Conservation (phyloP, 2,113 vertebrate species). For the Columba janthina region DNA sequence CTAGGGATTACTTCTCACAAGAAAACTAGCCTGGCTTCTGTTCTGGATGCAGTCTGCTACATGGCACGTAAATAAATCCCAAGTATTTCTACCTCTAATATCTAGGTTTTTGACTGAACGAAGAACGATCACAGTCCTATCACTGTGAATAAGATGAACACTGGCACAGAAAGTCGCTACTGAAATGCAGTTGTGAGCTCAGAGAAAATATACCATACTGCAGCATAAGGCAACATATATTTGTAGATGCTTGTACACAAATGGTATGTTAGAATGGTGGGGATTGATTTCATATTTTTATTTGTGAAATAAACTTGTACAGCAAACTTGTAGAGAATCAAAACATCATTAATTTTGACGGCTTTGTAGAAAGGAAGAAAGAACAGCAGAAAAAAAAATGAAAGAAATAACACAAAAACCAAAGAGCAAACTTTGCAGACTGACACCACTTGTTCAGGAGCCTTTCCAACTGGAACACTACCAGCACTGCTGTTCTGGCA, state of each 20-base stretch:
- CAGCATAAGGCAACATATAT: neutral
- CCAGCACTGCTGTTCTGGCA: neutral
- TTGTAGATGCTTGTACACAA: neutral
- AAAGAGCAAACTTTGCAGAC: neutral
- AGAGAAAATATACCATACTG: neutral
- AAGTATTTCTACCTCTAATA: neutral
- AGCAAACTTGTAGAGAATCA: neutral
- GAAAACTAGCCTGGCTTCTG: neutral
- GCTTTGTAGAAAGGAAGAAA: neutral
- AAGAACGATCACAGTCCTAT: rapidly evolving
- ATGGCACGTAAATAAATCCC: neutral
- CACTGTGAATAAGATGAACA: neutral
- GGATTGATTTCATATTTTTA: neutral
- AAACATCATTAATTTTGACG: neutral
- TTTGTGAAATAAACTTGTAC: neutral
- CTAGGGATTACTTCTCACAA: neutral
- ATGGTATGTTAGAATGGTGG: rapidly evolving
- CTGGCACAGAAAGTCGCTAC: neutral
- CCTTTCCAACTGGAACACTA: neutral
- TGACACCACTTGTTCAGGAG: rapidly evolving
- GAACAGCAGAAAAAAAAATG: neutral
- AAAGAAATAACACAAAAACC: neutral
- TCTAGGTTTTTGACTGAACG: neutral
- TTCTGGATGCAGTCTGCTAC: neutral
- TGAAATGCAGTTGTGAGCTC: neutral